Conservation (phyloP, 2,888 invertebrate genomes). For the Rotaria socialis region DNA sequence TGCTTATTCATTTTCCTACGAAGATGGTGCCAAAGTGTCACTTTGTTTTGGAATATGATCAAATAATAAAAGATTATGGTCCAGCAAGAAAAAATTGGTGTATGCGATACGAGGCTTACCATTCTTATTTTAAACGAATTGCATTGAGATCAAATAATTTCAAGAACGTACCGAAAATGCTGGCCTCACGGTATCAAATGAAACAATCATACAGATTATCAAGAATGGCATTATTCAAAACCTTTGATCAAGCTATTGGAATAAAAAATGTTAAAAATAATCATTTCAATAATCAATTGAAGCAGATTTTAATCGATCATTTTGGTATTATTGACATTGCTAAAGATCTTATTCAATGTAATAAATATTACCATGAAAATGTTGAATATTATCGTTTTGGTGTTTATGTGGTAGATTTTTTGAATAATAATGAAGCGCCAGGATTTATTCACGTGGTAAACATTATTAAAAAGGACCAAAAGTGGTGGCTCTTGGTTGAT, state of each 20-base stretch:
- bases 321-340: neutral
- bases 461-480: neutral
- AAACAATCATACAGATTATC: neutral
- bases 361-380: neutral
- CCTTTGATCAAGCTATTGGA: neutral
- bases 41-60: neutral
- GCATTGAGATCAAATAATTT: neutral
- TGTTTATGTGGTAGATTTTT: neutral
- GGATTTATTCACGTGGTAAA: neutral
- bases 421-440: neutral
- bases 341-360: neutral
- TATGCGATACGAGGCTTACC: neutral
- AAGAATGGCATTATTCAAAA: neutral
- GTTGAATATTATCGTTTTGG: neutral
- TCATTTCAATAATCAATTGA: neutral
- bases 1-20: neutral
- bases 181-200: neutral
- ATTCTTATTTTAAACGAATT: neutral
- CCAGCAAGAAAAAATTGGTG: neutral
- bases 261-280: neutral
- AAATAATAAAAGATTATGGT: neutral
- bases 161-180: neutral
- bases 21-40: neutral
- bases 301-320: neutral
- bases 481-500: neutral